Percentiles rank a stretch among this genome's conserved stretches.
These are phyloP conservation scores for Amphibalanus amphitrite DNA, from an alignment of 1,140 invertebrate species.

Conservation along the genomic window DNA sequence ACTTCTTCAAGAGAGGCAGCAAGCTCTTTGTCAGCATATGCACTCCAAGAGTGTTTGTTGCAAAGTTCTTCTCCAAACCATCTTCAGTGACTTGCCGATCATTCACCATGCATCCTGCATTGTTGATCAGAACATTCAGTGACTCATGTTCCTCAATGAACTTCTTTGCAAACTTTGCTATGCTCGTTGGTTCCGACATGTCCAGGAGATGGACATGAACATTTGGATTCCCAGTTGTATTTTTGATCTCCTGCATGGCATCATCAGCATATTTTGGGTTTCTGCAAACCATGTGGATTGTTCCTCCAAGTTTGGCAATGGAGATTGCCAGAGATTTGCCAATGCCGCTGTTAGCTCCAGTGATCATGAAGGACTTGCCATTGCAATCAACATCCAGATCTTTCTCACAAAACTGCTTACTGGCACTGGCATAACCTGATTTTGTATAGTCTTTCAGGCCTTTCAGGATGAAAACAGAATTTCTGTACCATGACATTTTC, in stretches of 20 bases:
- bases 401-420: slow-evolving; percentile 26
- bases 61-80: slow-evolving; percentile 33
- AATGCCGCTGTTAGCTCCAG: slow-evolving; percentile 33
- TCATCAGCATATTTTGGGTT: slow-evolving; percentile 19
- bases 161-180: slow-evolving; percentile 26
- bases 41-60: slow-evolving; percentile 32
- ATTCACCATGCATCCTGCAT: slow-evolving; percentile 34
- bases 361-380: slow-evolving; percentile 29
- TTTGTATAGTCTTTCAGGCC: not conserved
- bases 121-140: slow-evolving; percentile 33
- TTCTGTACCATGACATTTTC: slow-evolving; percentile 6
- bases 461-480: not conserved
- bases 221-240: slow-evolving; percentile 26
- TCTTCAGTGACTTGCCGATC: slow-evolving; percentile 25
- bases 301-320: slow-evolving; percentile 26
- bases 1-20: slow-evolving; percentile 26
- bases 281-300: slow-evolving; percentile 32
- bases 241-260: slow-evolving; percentile 24
- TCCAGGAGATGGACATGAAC: slow-evolving; percentile 31
- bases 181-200: slow-evolving; percentile 27
- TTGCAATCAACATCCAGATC: slow-evolving; percentile 30
- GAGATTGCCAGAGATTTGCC: slow-evolving; percentile 24
- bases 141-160: slow-evolving; percentile 24
- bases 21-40: slow-evolving; percentile 29
- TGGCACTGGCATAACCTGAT: slow-evolving; percentile 27